Percentiles rank a stretch among this genome's conserved stretches.
Evolutionary conservation across 1,140 invertebrate genomes (phyloP).

Genomic region (Colletes gigas): DNA sequence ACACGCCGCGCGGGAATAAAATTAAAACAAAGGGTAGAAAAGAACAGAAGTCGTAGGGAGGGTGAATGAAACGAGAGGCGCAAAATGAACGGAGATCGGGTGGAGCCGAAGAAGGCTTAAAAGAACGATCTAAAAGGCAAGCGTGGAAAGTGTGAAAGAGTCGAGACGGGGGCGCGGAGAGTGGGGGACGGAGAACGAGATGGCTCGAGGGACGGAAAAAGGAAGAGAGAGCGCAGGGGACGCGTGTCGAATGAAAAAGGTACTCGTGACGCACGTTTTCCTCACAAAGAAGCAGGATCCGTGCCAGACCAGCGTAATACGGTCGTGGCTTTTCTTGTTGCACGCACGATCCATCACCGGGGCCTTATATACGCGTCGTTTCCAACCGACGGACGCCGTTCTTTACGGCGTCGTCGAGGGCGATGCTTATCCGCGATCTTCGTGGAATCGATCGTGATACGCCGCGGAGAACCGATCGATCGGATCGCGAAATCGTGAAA

Average conservation of each 20-base stretch:
- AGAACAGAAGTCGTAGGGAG: too few species aligned
- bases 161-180: background rate
- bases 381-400: background rate
- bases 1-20: too few species aligned
- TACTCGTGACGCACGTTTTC: slow-evolving; percentile 47
- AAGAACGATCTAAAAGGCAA: too few species aligned
- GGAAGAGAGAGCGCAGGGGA: background rate
- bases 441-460: slow-evolving; percentile 15
- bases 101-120: too few species aligned
- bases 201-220: background rate
- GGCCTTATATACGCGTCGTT: slow-evolving; percentile 21
- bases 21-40: too few species aligned
- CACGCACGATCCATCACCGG: slow-evolving; percentile 27
- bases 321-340: slow-evolving; percentile 33
- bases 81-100: too few species aligned
- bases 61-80: too few species aligned
- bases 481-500: background rate
- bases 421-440: slow-evolving; percentile 6
- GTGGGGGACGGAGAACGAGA: background rate
- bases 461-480: background rate
- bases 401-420: background rate
- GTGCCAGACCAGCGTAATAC: background rate
- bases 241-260: slow-evolving; percentile 45
- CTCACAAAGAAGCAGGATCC: slow-evolving; percentile 43
- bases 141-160: too few species aligned